A percentile compares a stretch with the other conserved stretches of the same genome.
Conservation (phyloP, 2,113 vertebrate species). For the Taurulus bubalis region DNA sequence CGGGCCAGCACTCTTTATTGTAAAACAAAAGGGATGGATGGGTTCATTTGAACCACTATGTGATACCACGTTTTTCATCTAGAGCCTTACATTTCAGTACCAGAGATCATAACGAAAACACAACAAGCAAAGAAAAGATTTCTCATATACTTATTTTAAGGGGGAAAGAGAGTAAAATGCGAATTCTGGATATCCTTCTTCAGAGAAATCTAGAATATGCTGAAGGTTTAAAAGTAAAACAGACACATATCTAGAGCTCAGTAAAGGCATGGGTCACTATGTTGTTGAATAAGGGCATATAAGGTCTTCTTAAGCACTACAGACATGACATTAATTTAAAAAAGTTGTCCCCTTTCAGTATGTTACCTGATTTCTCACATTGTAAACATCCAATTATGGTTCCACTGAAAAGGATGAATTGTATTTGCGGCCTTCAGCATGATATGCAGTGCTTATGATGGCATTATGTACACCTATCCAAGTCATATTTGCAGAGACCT, state of each 20-base stretch:
- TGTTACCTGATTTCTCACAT: constrained; percentile 39
- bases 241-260: constrained; percentile 79
- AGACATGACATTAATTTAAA: constrained; percentile 38
- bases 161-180: constrained; percentile 77
- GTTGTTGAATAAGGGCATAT: constrained; percentile 79
- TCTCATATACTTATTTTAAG: constrained; percentile 81
- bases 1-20: constrained; percentile 46
- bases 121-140: constrained; percentile 81
- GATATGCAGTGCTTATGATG: constrained; percentile 77
- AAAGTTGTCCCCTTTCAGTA: constrained; percentile 34
- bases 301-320: constrained; percentile 81
- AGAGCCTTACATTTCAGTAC: constrained; percentile 71
- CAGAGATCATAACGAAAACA: constrained; percentile 71
- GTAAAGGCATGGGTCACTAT: constrained; percentile 75
- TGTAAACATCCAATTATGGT: constrained; percentile 49
- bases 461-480: constrained; percentile 78
- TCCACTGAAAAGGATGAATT: constrained; percentile 35
- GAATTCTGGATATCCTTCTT: constrained; percentile 79
- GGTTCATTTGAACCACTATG: constrained; percentile 69
- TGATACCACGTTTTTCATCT: constrained; percentile 70
- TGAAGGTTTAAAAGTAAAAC: constrained; percentile 79
- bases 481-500: constrained; percentile 80
- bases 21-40: constrained; percentile 62
- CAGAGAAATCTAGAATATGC: constrained; percentile 82
- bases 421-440: constrained; percentile 31